phyloP scores from a whole-genome alignment of 1,140 invertebrate species.

The Protaetia brevitarsis region DNA sequence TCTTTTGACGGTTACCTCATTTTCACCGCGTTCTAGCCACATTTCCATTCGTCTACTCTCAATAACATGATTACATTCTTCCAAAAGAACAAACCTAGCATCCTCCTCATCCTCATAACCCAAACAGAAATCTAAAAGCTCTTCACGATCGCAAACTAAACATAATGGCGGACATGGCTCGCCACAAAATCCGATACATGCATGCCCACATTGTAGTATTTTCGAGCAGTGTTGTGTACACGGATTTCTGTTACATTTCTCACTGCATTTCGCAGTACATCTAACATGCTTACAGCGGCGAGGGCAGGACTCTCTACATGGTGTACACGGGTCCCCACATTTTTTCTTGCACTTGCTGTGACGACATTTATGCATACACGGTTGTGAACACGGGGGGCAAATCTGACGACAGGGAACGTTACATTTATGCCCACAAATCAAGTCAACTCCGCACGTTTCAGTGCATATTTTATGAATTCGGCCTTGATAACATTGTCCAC shows the following conservation, averaged over 20 bases:
- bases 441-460: constrained; percentile 55
- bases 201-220: constrained; percentile 56
- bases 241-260: constrained; percentile 52
- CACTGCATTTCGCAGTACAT: constrained; percentile 57
- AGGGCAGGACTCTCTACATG: constrained; percentile 54
- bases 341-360: constrained; percentile 55
- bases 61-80: constrained; percentile 64
- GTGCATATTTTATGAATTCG: constrained; percentile 61
- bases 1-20: constrained; percentile 54
- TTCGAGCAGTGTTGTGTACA: constrained; percentile 55
- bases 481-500: constrained; percentile 57
- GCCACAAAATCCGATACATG: constrained; percentile 66
- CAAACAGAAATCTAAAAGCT: constrained; percentile 55
- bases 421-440: constrained; percentile 69
- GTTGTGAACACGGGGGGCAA: constrained; percentile 60
- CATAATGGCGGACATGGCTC: constrained; percentile 60
- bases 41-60: constrained; percentile 57
- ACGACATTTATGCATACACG: constrained; percentile 58
- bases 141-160: constrained; percentile 51
- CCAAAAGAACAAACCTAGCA: constrained; percentile 59
- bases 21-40: constrained; percentile 50
- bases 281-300: constrained; percentile 54
- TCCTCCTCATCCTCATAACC: constrained; percentile 57
- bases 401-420: constrained; percentile 56
- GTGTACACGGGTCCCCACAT: constrained; percentile 60